Evolutionary conservation across 2,888 invertebrate species (phyloP).

Genomic region (Lasioglossum oenotherae): DNA sequence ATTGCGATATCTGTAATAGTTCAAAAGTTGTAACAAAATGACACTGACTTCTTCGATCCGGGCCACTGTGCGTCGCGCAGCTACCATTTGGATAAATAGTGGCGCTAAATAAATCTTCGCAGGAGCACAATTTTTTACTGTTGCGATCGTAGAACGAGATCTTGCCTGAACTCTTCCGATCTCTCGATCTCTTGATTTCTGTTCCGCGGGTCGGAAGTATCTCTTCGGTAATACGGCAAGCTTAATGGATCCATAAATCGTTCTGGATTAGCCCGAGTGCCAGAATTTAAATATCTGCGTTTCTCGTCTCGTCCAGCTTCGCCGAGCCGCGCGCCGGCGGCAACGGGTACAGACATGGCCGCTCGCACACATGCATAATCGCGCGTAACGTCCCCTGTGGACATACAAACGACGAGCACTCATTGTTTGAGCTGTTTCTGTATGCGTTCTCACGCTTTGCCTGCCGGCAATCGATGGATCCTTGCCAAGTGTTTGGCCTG

Average conservation of each 20-base stretch:
- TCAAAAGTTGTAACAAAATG: too few species aligned
- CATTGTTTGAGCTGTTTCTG: slow-evolving; percentile 56
- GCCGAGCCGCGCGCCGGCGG: background rate
- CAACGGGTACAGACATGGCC: slow-evolving; percentile 10
- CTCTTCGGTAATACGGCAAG: slow-evolving; percentile 45
- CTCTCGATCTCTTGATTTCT: slow-evolving; percentile 28
- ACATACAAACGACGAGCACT: slow-evolving; percentile 6
- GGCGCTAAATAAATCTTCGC: slow-evolving; percentile 24
- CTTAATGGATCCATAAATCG: slow-evolving; percentile 71
- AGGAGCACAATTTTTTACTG: background rate
- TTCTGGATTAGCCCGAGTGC: slow-evolving; percentile 67
- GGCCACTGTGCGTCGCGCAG: background rate
- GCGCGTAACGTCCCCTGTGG: background rate
- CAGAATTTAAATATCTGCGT: slow-evolving; percentile 68
- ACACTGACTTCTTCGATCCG: too few species aligned
- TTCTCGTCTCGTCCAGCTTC: slow-evolving; percentile 33
- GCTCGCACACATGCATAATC: slow-evolving; percentile 55
- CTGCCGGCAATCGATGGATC: slow-evolving; percentile 57
- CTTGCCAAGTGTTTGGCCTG: slow-evolving; percentile 25
- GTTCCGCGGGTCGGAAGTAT: slow-evolving; percentile 48
- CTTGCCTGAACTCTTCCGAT: slow-evolving; percentile 12
- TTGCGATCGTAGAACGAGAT: background rate
- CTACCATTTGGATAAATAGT: slow-evolving; percentile 8
- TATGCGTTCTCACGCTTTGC: slow-evolving; percentile 60
- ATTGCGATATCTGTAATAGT: too few species aligned